Evolutionary conservation across 2,113 vertebrate genomes (phyloP).

Genomic region (Herpetotheres cachinnans): DNA sequence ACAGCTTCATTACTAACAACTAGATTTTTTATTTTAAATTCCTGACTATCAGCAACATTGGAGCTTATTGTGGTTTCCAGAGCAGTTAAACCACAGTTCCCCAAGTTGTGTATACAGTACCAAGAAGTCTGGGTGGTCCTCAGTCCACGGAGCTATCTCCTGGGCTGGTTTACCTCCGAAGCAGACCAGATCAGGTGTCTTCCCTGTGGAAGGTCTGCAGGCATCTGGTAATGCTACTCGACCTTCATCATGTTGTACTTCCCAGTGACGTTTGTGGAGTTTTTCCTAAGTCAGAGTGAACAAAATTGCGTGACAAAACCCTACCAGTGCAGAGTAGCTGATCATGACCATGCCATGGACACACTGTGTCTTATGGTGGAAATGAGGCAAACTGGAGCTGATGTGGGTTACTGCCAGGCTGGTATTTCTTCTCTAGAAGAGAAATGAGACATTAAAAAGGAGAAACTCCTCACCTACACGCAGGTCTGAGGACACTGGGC

Average conservation of each 20-base stretch:
- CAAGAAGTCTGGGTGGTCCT: background rate
- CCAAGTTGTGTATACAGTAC: background rate
- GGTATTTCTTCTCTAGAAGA: background rate
- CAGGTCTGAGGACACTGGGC: background rate
- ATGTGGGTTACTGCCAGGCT: background rate
- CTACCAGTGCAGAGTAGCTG: background rate
- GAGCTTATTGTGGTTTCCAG: background rate
- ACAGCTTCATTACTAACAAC: background rate
- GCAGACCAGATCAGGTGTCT: background rate
- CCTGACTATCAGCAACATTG: background rate
- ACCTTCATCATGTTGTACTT: background rate
- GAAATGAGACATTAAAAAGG: background rate
- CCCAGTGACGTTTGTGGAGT: background rate
- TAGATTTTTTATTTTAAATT: background rate
- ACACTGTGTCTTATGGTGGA: background rate
- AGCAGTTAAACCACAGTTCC: background rate
- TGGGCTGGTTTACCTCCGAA: background rate
- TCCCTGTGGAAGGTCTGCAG: background rate
- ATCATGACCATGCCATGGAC: accelerated
- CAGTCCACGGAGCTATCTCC: background rate
- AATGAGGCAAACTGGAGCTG: background rate
- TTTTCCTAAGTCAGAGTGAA: background rate
- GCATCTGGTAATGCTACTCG: background rate
- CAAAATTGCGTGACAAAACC: background rate
- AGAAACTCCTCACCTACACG: background rate